Evolutionary conservation across 2,113 vertebrate genomes (phyloP).

Genomic region (Lota lota): DNA sequence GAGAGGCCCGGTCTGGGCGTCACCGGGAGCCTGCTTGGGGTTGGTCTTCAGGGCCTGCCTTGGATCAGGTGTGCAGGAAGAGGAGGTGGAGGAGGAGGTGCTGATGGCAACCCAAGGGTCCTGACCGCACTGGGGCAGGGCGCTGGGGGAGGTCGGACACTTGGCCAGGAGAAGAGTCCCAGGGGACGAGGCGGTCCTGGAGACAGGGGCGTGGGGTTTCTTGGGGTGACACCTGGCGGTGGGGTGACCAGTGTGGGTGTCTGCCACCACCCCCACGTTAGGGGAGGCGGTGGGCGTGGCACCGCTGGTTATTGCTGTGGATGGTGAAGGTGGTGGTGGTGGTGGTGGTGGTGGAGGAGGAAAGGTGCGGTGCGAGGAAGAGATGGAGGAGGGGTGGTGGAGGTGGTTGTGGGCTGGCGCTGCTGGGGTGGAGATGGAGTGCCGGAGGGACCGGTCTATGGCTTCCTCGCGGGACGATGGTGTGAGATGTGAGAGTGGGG

Average conservation of each 20-base stretch:
- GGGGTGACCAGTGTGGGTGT: constrained; percentile 6
- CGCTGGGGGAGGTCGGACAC: constrained; percentile 13
- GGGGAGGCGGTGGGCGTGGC: constrained; percentile 1
- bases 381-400: not conserved
- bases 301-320: constrained; percentile 43
- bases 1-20: constrained; percentile 5
- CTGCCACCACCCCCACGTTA: constrained; percentile 22
- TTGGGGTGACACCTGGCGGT: constrained; percentile 13
- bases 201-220: constrained; percentile 7
- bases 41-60: not conserved
- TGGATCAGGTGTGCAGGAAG: constrained; percentile 6
- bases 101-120: constrained; percentile 11
- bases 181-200: constrained; percentile 10
- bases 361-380: constrained; percentile 31
- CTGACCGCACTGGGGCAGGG: constrained; percentile 2
- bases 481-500: constrained; percentile 77
- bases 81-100: not conserved
- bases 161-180: not conserved
- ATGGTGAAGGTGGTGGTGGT: constrained; percentile 20
- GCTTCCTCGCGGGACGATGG: constrained; percentile 77
- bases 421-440: constrained; percentile 41
- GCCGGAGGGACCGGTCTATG: constrained; percentile 49
- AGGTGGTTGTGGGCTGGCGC: not conserved
- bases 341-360: constrained; percentile 22
- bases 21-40: not conserved